These are phyloP conservation scores for Notodonta dromedarius DNA, from an alignment of 2,888 invertebrate genomes.

Conservation along the genomic window DNA sequence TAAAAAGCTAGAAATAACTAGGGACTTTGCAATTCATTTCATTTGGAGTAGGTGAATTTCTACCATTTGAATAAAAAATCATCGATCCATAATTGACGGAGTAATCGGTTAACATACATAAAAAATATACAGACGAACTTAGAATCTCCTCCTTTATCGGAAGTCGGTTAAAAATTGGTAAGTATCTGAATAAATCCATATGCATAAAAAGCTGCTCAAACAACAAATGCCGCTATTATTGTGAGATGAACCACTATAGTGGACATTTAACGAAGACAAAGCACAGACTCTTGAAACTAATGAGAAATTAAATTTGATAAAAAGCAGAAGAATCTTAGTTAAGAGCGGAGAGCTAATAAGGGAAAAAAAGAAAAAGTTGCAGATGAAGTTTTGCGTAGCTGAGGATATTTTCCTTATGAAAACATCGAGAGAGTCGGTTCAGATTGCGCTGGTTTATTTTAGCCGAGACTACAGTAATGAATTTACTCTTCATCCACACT, in stretches of 20 bases:
- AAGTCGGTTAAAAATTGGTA: too few relatives aligned
- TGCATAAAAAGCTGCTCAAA: too few relatives aligned
- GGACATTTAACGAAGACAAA: conserved; percentile 43
- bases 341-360: conserved; percentile 70
- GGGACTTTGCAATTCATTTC: too few relatives aligned
- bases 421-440: conserved; percentile 61
- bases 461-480: conserved; percentile 50
- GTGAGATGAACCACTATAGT: conserved; percentile 32
- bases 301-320: conserved; percentile 62
- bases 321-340: conserved; percentile 65
- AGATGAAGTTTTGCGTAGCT: conserved; percentile 68
- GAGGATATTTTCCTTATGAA: conserved; percentile 69
- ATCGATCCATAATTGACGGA: too few relatives aligned
- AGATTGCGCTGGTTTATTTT: conserved; percentile 60
- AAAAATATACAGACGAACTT: too few relatives aligned
- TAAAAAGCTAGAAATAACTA: too few relatives aligned
- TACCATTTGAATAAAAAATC: too few relatives aligned
- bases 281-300: conserved; percentile 48
- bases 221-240: neutral
- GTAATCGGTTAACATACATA: too few relatives aligned
- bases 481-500: conserved; percentile 53
- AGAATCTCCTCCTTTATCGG: too few relatives aligned
- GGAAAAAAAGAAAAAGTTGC: conserved; percentile 65
- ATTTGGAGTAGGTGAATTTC: too few relatives aligned
- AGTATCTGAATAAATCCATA: too few relatives aligned